phyloP scores from a whole-genome alignment of 1,140 invertebrate species.

The Antheraea mylitta region DNA sequence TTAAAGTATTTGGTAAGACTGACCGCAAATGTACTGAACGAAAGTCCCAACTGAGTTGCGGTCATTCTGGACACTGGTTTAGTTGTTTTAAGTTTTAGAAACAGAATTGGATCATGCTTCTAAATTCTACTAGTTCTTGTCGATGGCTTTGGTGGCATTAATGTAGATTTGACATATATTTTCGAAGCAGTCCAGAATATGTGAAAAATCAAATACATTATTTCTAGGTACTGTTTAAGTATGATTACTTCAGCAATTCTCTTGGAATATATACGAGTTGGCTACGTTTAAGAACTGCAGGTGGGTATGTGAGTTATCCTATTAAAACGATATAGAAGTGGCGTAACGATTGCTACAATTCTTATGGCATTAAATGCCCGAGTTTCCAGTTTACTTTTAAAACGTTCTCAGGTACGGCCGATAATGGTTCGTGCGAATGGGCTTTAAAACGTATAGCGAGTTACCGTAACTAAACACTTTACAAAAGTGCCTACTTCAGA shows the following conservation, averaged over 20 bases:
- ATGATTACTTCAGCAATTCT: background rate
- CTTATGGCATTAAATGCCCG: background rate
- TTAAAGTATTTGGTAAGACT: background rate
- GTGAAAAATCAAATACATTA: background rate
- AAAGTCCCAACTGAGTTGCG: constrained; percentile 9
- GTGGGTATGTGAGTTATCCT: background rate
- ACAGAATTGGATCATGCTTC: too few relatives aligned
- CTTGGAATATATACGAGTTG: background rate
- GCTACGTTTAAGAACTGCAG: background rate
- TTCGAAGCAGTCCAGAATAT: too few relatives aligned
- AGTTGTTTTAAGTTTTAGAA: background rate
- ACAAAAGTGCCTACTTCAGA: too few relatives aligned
- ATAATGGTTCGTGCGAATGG: background rate
- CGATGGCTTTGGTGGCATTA: too few relatives aligned
- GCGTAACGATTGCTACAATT: background rate
- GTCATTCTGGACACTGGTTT: background rate
- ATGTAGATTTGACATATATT: too few relatives aligned
- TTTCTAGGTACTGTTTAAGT: background rate
- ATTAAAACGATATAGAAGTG: background rate
- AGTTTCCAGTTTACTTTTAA: background rate
- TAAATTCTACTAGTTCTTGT: too few relatives aligned
- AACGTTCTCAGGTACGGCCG: background rate
- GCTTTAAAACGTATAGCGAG: background rate
- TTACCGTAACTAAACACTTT: too few relatives aligned
- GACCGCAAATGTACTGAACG: constrained; percentile 3